phyloP scores from a whole-genome alignment of 2,113 vertebrate genomes.

The Cololabis saira region DNA sequence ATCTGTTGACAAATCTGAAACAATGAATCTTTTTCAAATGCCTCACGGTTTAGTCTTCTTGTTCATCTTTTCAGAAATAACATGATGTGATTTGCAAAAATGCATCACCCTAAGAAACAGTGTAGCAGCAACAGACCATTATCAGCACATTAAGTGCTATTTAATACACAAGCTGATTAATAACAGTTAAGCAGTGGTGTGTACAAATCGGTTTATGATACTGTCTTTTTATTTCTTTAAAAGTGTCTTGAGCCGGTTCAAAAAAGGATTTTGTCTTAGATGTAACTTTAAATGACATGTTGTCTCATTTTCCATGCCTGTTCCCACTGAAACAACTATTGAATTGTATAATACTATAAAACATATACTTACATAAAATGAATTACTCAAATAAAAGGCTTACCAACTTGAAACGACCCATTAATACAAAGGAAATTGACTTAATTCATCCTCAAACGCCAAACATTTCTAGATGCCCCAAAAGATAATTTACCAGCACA shows the following conservation, averaged over 20 bases:
- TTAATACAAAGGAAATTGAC: conserved; percentile 80
- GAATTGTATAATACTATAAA: conserved; percentile 64
- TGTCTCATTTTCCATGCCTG: conserved; percentile 52
- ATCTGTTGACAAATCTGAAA: too few species aligned
- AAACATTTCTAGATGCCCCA: conserved; percentile 80
- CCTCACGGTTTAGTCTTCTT: too few species aligned
- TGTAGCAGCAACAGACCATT: not conserved
- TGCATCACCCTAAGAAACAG: too few species aligned
- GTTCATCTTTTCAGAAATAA: too few species aligned
- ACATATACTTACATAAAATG: conserved; percentile 77
- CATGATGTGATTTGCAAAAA: too few species aligned
- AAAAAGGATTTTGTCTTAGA: conserved; percentile 35
- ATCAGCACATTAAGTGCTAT: conserved; percentile 19
- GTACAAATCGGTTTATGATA: conserved; percentile 9
- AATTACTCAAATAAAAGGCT: conserved; percentile 79
- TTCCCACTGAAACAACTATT: conserved; percentile 55
- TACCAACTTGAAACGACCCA: conserved; percentile 73
- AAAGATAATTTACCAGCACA: conserved; percentile 84
- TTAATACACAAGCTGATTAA: too few species aligned
- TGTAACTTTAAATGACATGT: conserved; percentile 43
- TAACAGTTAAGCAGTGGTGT: not conserved
- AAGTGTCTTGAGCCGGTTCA: conserved; percentile 22
- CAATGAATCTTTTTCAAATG: too few species aligned
- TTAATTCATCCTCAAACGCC: conserved; percentile 83
- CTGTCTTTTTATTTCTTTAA: not conserved